Evolutionary conservation across 2,888 invertebrate genomes (phyloP).

Genomic region (Catocala sponsa): DNA sequence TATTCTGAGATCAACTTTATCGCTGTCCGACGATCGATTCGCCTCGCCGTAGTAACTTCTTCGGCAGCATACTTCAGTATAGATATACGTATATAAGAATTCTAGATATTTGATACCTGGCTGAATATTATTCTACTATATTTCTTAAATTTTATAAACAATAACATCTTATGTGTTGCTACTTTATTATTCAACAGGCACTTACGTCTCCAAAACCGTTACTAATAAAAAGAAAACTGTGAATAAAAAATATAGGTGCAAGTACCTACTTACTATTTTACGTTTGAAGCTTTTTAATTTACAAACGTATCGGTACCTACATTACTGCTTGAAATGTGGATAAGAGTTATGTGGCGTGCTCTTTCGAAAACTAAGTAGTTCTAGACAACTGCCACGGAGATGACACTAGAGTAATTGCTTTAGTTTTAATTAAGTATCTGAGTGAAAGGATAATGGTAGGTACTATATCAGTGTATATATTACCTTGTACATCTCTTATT

Average conservation of each 20-base stretch:
- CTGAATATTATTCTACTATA: too few relatives aligned
- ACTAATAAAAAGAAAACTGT: background rate
- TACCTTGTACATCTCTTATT: too few relatives aligned
- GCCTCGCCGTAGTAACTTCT: background rate
- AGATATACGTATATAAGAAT: slow-evolving; percentile 3
- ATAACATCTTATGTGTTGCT: too few relatives aligned
- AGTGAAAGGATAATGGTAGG: too few relatives aligned
- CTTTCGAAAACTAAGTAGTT: background rate
- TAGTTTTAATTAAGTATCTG: slow-evolving; percentile 41
- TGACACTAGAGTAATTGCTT: slow-evolving; percentile 34
- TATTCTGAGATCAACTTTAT: slow-evolving; percentile 7
- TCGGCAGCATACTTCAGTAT: too few relatives aligned
- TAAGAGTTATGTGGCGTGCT: background rate
- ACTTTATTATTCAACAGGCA: too few relatives aligned
- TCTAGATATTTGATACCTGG: background rate
- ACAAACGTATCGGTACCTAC: background rate
- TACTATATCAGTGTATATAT: too few relatives aligned
- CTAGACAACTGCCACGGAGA: slow-evolving; percentile 36
- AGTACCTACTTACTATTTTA: background rate
- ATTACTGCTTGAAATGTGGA: background rate
- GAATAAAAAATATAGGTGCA: background rate
- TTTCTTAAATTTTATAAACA: too few relatives aligned
- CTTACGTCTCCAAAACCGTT: too few relatives aligned
- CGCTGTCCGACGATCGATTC: background rate
- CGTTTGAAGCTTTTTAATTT: background rate